Evolutionary conservation across 92 coral and sea anemone species (phyloP).

Genomic region (Siderastrea siderea): DNA sequence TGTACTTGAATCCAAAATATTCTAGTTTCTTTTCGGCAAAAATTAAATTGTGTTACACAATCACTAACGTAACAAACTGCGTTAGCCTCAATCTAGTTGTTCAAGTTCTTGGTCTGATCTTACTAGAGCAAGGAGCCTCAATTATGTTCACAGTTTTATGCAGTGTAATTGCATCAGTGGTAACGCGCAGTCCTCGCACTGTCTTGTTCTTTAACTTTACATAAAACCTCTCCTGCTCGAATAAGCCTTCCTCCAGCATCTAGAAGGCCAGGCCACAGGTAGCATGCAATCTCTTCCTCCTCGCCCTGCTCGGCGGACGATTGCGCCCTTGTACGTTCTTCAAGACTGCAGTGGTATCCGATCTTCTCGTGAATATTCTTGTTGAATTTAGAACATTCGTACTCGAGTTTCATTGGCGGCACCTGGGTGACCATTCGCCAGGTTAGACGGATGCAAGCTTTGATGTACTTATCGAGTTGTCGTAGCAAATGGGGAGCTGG

Average conservation of each 20-base stretch:
- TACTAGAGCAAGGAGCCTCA: no score
- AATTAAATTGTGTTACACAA: no score
- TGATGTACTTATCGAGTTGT: not conserved
- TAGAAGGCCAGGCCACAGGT: not conserved
- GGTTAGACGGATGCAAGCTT: not conserved
- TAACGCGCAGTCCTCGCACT: no score
- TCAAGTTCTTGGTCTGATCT: no score
- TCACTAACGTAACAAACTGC: no score
- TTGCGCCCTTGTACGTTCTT: no score
- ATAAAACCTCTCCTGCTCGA: not conserved
- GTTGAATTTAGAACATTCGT: not conserved
- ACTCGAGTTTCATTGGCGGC: not conserved
- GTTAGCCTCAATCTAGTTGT: no score
- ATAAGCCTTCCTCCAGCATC: slow-evolving; percentile 1
- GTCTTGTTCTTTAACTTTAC: not conserved
- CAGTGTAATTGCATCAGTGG: no score
- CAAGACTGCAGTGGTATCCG: no score
- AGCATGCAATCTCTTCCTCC: slow-evolving; percentile 11
- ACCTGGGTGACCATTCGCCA: slow-evolving; percentile 2
- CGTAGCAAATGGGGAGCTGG: not conserved
- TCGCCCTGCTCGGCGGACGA: not conserved
- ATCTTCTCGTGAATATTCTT: not conserved
- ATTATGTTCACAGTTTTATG: no score
- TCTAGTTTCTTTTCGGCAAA: no score
- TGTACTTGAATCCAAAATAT: no score